Base-by-base conservation (phyloP, 2,888 invertebrate species). In the Callinectes sapidus region DNA sequence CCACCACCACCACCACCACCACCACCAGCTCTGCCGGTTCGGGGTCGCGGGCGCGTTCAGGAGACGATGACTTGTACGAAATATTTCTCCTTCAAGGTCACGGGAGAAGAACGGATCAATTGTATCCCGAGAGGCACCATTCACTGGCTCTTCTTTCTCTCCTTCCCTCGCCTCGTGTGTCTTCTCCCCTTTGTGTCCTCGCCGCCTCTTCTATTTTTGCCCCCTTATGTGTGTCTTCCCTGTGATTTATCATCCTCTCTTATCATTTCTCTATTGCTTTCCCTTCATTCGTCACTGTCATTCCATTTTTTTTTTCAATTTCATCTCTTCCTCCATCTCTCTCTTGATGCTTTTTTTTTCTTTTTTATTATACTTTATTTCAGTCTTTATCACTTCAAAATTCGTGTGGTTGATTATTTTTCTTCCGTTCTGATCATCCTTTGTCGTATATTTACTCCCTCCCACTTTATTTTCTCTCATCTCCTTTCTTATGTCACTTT, bases 1-100 rank as follows among this genome's bases (percentile, higher is more conserved):
- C 71, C n/a, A 71, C 71, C 71, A n/a, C 71, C 71, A 71, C 71
- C 71, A n/a, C 71, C 71, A 71, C 71, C 71, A 71, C 71, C 71
- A 71, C 71, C n/a, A 71, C 71, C 71, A n/a, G 23, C 71, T 8
- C 71, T 23, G n/a, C 71, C 71, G 23, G 71, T 71, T 71, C 71
- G 71, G 71, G 28, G 71, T 71, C 71, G n/a, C n/a, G 71, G 71
- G 71, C 23, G 16, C 23, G 71, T n/a, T 71, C 23, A n/a, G 71
- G 71, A 71, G 71, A 71, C 71, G 71, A 71, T 71, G 71, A 71
- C 71, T 71, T 71, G 71, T 71, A 48, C 48, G 10, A 48, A 48
- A 48, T 48, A n/a, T n/a, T 71, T 71, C 71, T n/a, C 2, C 28
- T 3, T 71, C 71, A 71, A 71, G 71, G 71, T 71, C 71, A 71